Conservation (phyloP, 2,113 vertebrate species). For the Nyctibius bracteatus region DNA sequence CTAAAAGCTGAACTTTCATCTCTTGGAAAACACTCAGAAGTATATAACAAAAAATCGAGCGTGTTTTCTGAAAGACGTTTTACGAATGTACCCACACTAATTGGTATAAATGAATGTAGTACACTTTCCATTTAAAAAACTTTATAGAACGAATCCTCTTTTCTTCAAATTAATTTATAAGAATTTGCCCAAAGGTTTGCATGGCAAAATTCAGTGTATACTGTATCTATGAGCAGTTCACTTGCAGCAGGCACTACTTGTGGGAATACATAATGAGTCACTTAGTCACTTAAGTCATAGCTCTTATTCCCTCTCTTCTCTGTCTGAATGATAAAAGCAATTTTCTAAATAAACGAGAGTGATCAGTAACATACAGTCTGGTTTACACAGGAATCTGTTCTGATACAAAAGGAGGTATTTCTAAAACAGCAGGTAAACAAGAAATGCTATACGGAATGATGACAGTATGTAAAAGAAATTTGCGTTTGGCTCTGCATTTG, state of each 20-base stretch:
- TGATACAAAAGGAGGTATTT: not conserved
- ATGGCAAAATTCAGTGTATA: not conserved
- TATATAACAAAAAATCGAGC: not conserved
- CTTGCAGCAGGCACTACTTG: not conserved
- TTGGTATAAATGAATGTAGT: not conserved
- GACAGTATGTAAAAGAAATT: not conserved
- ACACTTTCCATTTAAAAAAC: not conserved
- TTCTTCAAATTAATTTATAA: not conserved
- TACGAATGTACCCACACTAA: not conserved
- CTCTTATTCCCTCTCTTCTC: not conserved
- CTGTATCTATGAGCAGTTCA: not conserved
- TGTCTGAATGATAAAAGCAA: not conserved
- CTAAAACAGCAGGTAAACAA: not conserved
- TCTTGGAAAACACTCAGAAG: not conserved
- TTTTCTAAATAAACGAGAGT: not conserved
- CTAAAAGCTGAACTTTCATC: not conserved
- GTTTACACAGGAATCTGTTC: not conserved
- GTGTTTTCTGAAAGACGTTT: not conserved
- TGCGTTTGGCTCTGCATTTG: not conserved
- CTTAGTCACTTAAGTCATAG: not conserved
- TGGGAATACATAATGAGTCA: not conserved
- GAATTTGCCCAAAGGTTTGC: not conserved
- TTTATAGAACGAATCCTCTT: not conserved
- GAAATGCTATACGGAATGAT: not conserved
- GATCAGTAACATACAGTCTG: not conserved